Percentiles rank a stretch among this genome's conserved stretches.
Evolutionary conservation across 2,113 vertebrate genomes (phyloP).

Genomic region (Lipotes vexillifer): DNA sequence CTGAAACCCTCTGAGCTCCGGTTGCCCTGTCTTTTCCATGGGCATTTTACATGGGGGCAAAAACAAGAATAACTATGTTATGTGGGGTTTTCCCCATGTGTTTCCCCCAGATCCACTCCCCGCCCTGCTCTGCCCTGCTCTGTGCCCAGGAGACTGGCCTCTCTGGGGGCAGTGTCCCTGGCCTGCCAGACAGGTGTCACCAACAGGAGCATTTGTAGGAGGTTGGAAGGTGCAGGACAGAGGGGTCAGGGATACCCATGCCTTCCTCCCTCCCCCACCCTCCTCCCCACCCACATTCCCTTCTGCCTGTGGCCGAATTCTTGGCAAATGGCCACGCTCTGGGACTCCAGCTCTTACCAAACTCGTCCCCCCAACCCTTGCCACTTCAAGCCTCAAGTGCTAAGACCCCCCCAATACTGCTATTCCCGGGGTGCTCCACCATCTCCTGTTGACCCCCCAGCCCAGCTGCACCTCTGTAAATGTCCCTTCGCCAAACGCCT

Average conservation of each 20-base stretch:
- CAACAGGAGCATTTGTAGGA: not conserved
- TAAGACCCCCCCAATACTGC: not conserved
- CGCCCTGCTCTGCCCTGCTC: not conserved
- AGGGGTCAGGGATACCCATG: not conserved
- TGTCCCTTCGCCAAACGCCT: not conserved
- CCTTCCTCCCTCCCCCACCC: not conserved
- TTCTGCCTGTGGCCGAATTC: not conserved
- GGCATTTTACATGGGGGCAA: not conserved
- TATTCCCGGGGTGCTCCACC: not conserved
- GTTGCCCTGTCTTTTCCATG: not conserved
- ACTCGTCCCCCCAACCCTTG: not conserved
- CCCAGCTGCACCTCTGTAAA: not conserved
- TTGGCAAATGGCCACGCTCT: not conserved
- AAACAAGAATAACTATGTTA: not conserved
- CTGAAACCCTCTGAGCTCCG: not conserved
- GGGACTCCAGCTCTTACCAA: not conserved
- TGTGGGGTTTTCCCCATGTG: not conserved
- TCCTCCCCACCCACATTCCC: rapidly evolving
- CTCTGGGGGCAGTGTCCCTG: not conserved
- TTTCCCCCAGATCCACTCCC: not conserved
- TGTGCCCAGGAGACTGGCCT: not conserved
- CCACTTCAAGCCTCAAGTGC: not conserved
- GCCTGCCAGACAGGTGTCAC: not conserved
- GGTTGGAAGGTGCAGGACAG: not conserved
- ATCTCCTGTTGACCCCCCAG: not conserved